These are phyloP conservation scores for Lepus timidus DNA, from an alignment of 2,113 vertebrate genomes.

Conservation along the genomic window DNA sequence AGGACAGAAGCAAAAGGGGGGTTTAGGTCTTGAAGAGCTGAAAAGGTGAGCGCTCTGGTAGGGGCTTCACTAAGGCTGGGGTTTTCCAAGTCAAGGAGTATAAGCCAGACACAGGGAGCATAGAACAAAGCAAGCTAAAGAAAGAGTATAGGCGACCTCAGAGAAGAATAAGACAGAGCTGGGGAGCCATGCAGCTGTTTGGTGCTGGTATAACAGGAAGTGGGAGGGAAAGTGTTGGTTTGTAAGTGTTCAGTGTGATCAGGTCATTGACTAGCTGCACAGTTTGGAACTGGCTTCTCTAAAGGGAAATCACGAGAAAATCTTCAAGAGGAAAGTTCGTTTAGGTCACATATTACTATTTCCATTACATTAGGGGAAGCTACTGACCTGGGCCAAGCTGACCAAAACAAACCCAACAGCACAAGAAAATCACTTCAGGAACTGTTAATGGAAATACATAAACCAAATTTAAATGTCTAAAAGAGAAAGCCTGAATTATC, in stretches of 20 bases:
- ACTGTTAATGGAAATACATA: neutral
- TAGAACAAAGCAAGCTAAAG: neutral
- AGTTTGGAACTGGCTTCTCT: neutral
- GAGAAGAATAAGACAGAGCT: neutral
- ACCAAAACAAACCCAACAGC: neutral
- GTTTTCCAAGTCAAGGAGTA: neutral
- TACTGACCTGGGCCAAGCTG: neutral
- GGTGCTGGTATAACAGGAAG: neutral
- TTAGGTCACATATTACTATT: neutral
- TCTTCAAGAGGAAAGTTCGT: neutral
- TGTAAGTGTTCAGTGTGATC: neutral
- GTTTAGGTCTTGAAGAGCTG: neutral
- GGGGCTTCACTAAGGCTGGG: neutral
- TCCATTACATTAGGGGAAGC: neutral
- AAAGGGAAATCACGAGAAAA: neutral
- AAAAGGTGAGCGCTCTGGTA: neutral
- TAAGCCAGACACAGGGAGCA: neutral
- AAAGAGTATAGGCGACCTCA: neutral
- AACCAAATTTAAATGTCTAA: neutral
- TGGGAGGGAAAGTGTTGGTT: neutral
- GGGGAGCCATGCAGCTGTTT: neutral
- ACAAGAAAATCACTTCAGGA: neutral
- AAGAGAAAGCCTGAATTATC: neutral
- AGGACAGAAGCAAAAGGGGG: neutral
- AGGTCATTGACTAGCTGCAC: neutral